Evolutionary conservation across 2,797 vertebrate genomes (phyloP).

Genomic region (Onychomys arenicola): DNA sequence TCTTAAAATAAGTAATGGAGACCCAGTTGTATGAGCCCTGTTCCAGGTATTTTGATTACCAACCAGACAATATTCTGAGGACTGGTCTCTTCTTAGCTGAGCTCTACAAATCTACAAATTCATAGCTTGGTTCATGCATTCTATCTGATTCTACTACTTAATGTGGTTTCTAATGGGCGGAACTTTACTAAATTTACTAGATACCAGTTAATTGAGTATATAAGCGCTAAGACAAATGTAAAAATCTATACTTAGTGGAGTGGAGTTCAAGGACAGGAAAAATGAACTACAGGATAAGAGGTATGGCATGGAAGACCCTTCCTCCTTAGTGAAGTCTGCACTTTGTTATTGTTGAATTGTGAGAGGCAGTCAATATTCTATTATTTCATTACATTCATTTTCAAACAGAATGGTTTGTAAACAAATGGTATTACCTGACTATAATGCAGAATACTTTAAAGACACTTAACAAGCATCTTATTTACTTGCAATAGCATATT

Average conservation of each 20-base stretch:
- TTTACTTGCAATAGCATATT: conserved; percentile 28
- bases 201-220: background rate
- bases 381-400: conserved; percentile 40
- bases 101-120: conserved; percentile 1
- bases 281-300: background rate
- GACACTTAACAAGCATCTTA: background rate
- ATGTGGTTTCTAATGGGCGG: conserved; percentile 13
- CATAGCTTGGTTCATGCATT: background rate
- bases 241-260: background rate
- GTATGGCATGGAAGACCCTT: conserved; percentile 7
- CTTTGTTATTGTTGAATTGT: background rate
- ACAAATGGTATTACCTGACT: conserved; percentile 10
- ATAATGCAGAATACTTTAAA: conserved; percentile 50
- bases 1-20: background rate
- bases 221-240: background rate
- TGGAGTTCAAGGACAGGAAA: background rate
- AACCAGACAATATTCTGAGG: background rate
- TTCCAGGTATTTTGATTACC: background rate
- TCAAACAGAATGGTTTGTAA: background rate
- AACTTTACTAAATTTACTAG: background rate
- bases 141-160: conserved; percentile 13
- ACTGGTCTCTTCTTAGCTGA: background rate
- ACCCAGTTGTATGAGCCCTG: background rate
- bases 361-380: conserved; percentile 60
- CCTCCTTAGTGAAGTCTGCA: conserved; percentile 19